These are phyloP conservation scores for Gastrophryne carolinensis DNA, from an alignment of 2,797 vertebrate genomes.

Conservation along the genomic window DNA sequence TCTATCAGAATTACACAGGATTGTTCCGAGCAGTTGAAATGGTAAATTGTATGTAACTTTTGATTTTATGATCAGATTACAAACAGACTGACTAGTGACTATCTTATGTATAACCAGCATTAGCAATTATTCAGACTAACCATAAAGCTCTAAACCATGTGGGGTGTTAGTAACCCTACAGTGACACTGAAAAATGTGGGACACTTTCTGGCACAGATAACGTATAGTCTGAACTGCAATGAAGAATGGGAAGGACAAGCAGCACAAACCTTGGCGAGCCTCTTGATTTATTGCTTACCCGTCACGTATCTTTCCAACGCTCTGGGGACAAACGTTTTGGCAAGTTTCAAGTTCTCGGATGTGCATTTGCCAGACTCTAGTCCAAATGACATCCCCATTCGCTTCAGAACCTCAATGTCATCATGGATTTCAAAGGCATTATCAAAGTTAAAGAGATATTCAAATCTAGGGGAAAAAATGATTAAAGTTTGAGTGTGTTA, in stretches of 20 bases:
- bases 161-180: neutral
- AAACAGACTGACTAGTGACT: too few species aligned
- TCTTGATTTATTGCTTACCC: slow-evolving; percentile 61
- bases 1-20: too few species aligned
- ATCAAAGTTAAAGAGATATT: slow-evolving; percentile 88
- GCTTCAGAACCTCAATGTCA: slow-evolving; percentile 81
- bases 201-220: neutral
- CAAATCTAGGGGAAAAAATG: too few species aligned
- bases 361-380: slow-evolving; percentile 79
- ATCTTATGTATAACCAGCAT: too few species aligned
- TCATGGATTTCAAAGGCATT: slow-evolving; percentile 86
- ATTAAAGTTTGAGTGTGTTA: too few species aligned
- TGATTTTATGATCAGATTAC: too few species aligned
- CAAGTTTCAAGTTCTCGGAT: slow-evolving; percentile 72
- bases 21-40: too few species aligned
- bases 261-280: slow-evolving; percentile 5
- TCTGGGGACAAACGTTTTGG: slow-evolving; percentile 80
- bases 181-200: neutral
- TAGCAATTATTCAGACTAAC: too few species aligned
- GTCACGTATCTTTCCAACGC: slow-evolving; percentile 79
- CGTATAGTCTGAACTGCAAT: neutral
- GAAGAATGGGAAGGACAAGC: neutral
- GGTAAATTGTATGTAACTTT: too few species aligned
- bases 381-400: slow-evolving; percentile 84
- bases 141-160: too few species aligned